These are phyloP conservation scores for Ellobius talpinus DNA, from an alignment of 2,113 vertebrate genomes.

Conservation along the genomic window DNA sequence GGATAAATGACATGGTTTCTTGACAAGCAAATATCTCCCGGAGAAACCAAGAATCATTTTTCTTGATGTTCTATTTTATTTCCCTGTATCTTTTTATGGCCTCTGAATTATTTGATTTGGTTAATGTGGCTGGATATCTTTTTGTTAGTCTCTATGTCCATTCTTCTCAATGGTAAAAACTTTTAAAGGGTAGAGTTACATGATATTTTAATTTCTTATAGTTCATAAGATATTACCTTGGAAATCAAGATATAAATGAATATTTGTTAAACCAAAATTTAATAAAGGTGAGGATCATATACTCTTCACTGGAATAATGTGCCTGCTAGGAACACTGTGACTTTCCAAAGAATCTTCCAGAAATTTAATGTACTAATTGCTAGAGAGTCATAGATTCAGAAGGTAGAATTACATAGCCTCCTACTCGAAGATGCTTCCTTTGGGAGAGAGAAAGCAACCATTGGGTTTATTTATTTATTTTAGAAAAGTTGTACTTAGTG, in stretches of 20 bases:
- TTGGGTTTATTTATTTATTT: slow-evolving; percentile 53
- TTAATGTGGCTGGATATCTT: not conserved
- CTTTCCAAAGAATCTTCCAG: slow-evolving; percentile 13
- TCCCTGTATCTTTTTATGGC: slow-evolving; percentile 11
- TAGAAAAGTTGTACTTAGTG: slow-evolving; percentile 31
- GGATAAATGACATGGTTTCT: not conserved
- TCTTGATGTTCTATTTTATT: not conserved
- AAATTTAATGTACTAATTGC: not conserved
- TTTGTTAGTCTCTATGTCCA: slow-evolving; percentile 12
- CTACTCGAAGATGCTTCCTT: slow-evolving; percentile 3
- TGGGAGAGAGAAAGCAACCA: not conserved
- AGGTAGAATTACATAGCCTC: slow-evolving; percentile 6
- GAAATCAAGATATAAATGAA: not conserved
- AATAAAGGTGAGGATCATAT: slow-evolving; percentile 31
- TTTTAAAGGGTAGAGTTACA: not conserved
- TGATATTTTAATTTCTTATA: not conserved
- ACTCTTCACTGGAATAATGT: slow-evolving; percentile 30
- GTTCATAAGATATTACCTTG: not conserved
- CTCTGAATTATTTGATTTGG: not conserved
- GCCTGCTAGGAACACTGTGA: not conserved
- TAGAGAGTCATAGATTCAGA: not conserved
- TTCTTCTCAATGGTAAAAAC: not conserved
- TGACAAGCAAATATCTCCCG: slow-evolving; percentile 13
- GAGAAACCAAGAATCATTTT: slow-evolving; percentile 23
- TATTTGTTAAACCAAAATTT: slow-evolving; percentile 45